Evolutionary conservation across 2,797 vertebrate species (phyloP).

Genomic region (Phyllotis vaccarum): DNA sequence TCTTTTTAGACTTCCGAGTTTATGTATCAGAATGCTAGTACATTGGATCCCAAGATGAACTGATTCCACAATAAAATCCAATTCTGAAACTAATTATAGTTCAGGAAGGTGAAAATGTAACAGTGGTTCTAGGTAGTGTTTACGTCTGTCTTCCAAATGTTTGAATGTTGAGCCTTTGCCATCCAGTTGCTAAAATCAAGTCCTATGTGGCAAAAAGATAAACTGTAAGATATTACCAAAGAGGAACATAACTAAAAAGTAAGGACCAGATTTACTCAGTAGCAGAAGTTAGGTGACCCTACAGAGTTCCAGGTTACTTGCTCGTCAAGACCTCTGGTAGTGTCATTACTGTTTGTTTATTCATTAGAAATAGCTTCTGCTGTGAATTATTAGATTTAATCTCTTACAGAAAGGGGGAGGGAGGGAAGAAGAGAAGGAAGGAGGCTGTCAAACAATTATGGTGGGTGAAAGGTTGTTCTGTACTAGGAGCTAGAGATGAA

Average conservation of each 20-base stretch:
- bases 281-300: neutral
- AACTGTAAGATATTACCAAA: neutral
- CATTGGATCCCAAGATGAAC: slow-evolving; percentile 23
- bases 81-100: slow-evolving; percentile 10
- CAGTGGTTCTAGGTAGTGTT: neutral
- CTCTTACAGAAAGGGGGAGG: neutral
- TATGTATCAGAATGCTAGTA: slow-evolving; percentile 14
- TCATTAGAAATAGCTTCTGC: neutral
- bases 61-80: neutral
- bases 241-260: neutral
- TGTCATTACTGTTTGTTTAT: neutral
- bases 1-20: slow-evolving; percentile 1
- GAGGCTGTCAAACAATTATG: neutral
- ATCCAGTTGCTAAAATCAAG: neutral
- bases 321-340: neutral
- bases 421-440: neutral
- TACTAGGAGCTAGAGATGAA: neutral
- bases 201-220: neutral
- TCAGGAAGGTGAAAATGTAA: neutral
- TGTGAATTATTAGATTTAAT: neutral
- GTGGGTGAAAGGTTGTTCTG: neutral
- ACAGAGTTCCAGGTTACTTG: neutral
- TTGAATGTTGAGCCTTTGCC: slow-evolving; percentile 1
- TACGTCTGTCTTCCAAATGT: neutral
- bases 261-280: neutral